phyloP scores from a whole-genome alignment of 2,113 vertebrate species.

The Coregonus clupeaformis region DNA sequence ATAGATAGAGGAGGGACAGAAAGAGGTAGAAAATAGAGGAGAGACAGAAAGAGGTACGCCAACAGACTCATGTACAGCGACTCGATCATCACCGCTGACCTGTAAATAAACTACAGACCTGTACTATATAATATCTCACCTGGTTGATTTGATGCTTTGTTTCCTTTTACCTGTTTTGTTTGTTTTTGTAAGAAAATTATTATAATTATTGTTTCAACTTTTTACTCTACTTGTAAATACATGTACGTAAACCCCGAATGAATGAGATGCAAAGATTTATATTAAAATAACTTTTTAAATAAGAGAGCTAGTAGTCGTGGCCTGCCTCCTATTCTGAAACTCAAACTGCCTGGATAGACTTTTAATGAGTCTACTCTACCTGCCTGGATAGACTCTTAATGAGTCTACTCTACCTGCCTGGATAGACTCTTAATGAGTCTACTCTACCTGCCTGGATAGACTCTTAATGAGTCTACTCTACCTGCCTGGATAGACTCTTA shows the following conservation, averaged over 20 bases:
- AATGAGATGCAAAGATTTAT: slow-evolving; percentile 79
- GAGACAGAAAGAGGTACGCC: slow-evolving; percentile 54
- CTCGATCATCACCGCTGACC: slow-evolving; percentile 88
- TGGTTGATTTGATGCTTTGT: slow-evolving; percentile 69
- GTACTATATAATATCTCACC: slow-evolving; percentile 82
- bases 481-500: no score
- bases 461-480: no score
- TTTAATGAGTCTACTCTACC: no score
- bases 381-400: no score
- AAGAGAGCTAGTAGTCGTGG: slow-evolving; percentile 29
- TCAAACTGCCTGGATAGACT: neutral
- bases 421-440: no score
- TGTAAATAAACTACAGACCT: slow-evolving; percentile 70
- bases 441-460: no score
- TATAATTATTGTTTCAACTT: slow-evolving; percentile 63
- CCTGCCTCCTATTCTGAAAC: slow-evolving; percentile 1
- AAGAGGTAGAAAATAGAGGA: no score
- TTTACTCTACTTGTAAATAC: slow-evolving; percentile 70
- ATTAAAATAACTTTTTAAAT: slow-evolving; percentile 72
- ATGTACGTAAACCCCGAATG: slow-evolving; percentile 60
- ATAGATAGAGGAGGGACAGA: no score
- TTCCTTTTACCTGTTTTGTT: slow-evolving; percentile 23
- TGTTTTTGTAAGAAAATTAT: slow-evolving; percentile 65
- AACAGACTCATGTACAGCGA: slow-evolving; percentile 87
- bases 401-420: no score